Base-by-base conservation (phyloP, 2,113 vertebrate species). In the Tilapia sparmanii region DNA sequence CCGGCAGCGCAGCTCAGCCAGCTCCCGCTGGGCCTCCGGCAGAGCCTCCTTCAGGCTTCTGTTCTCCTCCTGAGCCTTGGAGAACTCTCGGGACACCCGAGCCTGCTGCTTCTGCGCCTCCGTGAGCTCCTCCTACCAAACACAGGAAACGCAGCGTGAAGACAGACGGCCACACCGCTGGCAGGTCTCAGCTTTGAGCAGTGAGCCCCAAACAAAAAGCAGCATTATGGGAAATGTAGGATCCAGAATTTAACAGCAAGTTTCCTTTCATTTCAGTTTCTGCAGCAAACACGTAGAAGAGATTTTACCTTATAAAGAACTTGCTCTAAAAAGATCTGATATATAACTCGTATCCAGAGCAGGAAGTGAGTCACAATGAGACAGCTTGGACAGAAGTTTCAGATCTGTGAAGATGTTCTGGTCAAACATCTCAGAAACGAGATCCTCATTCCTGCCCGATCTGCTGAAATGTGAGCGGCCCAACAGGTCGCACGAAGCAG, bases 41-140 rank as follows among this genome's bases (percentile, higher is more conserved):
- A 98, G 94, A 0, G 95, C 91, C 4, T 97, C 96, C 0, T 78
- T 90, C 95, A 98, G 96, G 33, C 80, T 86, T 24, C 89, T 96
- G 90, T 98, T 98, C 94, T 98, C 95, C 4, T 90, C 5, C 63
- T 96, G 38, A 35, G 97, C 95, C 1, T 97, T 96, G 0, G 92
- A 87, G 90, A 97, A 97, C 90, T 98, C 95, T 81, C 93, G 97
- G 84, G 96, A 95, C 50, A 95, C 19, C 0, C 90, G 87, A 4
- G 88, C 87, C 38, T 96, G 96, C 52, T 90, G 97, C 91, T 95
- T 97, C 92, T 96, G 96, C 95, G 95, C 93, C 16, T 97, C 96
- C 3, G 96, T 94, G 4, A 97, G 90, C 87, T 98, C 96, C 55
- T 98, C 97, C 99, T 99, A 10, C 68, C 66, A 73, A 73, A 45